Conservation (phyloP, 2,113 vertebrate species). For the Bos javanicus region DNA sequence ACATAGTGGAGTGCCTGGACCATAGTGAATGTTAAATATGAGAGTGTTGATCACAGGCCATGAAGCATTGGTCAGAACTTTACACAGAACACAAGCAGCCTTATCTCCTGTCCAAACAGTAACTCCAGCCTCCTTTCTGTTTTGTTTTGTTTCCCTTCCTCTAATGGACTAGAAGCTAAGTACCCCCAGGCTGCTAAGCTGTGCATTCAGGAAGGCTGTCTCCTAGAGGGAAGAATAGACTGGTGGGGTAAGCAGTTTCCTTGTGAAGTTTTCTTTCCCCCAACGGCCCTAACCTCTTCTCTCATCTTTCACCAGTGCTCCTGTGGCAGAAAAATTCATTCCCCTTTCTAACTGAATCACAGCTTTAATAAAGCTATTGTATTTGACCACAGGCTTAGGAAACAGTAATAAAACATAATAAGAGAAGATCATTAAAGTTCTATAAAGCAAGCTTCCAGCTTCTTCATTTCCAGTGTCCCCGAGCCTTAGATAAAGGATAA, state of each 20-base stretch:
- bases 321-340: conserved; percentile 65
- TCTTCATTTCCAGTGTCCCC: conserved; percentile 75
- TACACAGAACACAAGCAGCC: background rate
- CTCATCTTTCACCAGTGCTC: conserved; percentile 44
- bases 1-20: background rate
- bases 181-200: background rate
- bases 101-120: background rate
- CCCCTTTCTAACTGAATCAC: conserved; percentile 66
- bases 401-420: conserved; percentile 79
- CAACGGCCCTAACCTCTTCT: background rate
- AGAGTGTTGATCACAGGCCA: background rate
- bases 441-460: conserved; percentile 71
- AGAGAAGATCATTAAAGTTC: conserved; percentile 81
- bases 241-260: background rate
- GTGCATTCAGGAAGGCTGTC: background rate
- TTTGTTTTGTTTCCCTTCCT: background rate
- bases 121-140: background rate
- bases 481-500: conserved; percentile 77
- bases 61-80: background rate
- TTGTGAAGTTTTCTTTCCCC: background rate
- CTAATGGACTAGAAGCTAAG: background rate
- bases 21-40: background rate
- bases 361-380: conserved; percentile 83
- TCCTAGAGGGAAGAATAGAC: background rate
- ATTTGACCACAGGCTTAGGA: conserved; percentile 81